Evolutionary conservation across 2,113 vertebrate genomes (phyloP).

Genomic region (Lethenteron camtschaticum): DNA sequence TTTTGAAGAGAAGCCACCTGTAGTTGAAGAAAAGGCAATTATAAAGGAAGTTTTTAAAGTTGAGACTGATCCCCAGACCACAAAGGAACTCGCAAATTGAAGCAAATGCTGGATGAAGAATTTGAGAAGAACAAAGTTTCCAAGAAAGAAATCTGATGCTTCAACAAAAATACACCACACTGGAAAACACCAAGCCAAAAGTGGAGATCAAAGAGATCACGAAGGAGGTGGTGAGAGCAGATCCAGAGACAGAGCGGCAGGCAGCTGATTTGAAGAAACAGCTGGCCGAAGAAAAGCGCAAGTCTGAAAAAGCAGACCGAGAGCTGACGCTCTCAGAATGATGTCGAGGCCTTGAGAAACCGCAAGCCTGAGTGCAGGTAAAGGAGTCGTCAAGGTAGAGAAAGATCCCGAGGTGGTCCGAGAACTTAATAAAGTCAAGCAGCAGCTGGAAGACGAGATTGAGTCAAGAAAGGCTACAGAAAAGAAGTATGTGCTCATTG

Average conservation of each 20-base stretch:
- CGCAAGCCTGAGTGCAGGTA: constrained; percentile 55
- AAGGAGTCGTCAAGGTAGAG: constrained; percentile 83
- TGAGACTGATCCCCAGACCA: constrained; percentile 51
- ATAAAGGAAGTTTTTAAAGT: constrained; percentile 69
- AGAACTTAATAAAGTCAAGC: constrained; percentile 41
- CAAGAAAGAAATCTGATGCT: neutral
- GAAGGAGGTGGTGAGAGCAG: neutral
- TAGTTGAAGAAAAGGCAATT: constrained; percentile 20
- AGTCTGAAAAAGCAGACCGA: constrained; percentile 23
- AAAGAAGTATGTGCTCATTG: constrained; percentile 64
- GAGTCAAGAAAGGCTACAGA: constrained; percentile 58
- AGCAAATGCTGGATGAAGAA: constrained; percentile 30
- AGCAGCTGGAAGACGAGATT: constrained; percentile 46
- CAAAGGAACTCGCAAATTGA: constrained; percentile 37
- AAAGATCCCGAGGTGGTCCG: constrained; percentile 58
- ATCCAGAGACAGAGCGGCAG: neutral
- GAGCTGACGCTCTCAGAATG: constrained; percentile 21
- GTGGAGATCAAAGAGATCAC: constrained; percentile 19
- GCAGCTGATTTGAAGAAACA: constrained; percentile 20
- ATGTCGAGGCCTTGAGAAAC: constrained; percentile 24
- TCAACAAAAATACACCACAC: neutral
- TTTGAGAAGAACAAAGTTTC: constrained; percentile 12
- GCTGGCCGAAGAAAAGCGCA: constrained; percentile 39
- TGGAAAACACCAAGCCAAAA: neutral
- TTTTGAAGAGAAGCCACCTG: neutral